Conservation (phyloP, 2,797 vertebrate species). For the Notolepis coatsorum region DNA sequence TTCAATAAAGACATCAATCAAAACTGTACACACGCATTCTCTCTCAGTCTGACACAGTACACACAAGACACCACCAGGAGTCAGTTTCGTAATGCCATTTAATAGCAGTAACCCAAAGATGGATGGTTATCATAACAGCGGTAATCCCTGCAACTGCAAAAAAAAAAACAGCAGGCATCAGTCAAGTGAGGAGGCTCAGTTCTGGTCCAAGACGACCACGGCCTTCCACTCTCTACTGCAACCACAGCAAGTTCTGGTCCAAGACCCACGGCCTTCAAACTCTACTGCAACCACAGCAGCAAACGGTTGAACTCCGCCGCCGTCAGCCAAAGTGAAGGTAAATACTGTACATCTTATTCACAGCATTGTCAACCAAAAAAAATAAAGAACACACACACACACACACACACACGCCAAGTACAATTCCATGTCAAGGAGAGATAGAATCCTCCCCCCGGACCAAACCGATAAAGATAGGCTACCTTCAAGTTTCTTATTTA, state of each 20-base stretch:
- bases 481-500: conserved; percentile 72
- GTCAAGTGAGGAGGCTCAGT: conserved; percentile 72
- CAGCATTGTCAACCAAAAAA: conserved; percentile 57
- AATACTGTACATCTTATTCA: conserved; percentile 79
- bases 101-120: conserved; percentile 81
- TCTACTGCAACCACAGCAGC: conserved; percentile 70
- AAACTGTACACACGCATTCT: neutral
- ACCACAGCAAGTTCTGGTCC: neutral
- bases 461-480: conserved; percentile 48
- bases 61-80: conserved; percentile 54
- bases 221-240: neutral
- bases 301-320: conserved; percentile 64
- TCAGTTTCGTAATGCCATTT: conserved; percentile 79
- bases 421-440: conserved; percentile 47
- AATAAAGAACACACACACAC: too few species aligned
- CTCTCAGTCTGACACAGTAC: conserved; percentile 28
- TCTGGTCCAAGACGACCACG: conserved; percentile 32
- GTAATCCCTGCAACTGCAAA: conserved; percentile 73
- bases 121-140: conserved; percentile 73
- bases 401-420: conserved; percentile 56
- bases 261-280: conserved; percentile 59
- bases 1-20: too few species aligned
- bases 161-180: conserved; percentile 70
- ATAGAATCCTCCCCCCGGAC: conserved; percentile 12
- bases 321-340: conserved; percentile 66